phyloP scores from a whole-genome alignment of 2,113 vertebrate genomes.

The Rhynchopsitta pachyrhyncha region DNA sequence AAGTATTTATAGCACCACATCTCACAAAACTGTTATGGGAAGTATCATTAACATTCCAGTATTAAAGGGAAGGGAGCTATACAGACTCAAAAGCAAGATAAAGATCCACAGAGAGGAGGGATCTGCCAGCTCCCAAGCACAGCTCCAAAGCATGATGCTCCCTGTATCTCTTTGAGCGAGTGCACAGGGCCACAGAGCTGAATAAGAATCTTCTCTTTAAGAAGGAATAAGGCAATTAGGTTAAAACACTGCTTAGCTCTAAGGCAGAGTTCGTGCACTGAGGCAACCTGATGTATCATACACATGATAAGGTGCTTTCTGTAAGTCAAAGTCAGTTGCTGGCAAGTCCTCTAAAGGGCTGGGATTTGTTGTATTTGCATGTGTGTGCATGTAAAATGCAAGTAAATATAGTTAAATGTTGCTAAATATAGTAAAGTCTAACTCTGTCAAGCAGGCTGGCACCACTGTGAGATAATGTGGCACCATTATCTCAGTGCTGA shows the following conservation, averaged over 20 bases:
- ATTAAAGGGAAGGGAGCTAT: not conserved
- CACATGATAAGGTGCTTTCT: not conserved
- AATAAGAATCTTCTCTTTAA: not conserved
- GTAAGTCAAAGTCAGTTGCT: not conserved
- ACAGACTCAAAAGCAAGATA: not conserved
- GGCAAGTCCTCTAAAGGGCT: not conserved
- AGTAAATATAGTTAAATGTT: not conserved
- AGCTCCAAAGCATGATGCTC: not conserved
- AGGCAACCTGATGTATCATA: not conserved
- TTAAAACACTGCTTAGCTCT: constrained; percentile 17
- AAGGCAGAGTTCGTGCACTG: not conserved
- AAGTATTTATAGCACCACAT: not conserved
- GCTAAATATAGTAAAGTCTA: not conserved
- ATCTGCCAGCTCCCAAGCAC: not conserved
- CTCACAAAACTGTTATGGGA: not conserved
- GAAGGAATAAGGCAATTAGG: constrained; percentile 13
- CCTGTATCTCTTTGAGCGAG: not conserved
- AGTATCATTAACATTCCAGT: not conserved
- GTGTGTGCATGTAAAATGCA: not conserved
- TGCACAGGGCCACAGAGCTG: not conserved
- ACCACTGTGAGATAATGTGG: not conserved
- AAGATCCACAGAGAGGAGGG: not conserved
- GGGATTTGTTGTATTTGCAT: not conserved
- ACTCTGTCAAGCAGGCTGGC: not conserved
- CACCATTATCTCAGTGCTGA: not conserved